A percentile compares a stretch with the other conserved stretches of the same genome.
Conservation (phyloP, 2,113 vertebrate species). For the Panurus biarmicus region DNA sequence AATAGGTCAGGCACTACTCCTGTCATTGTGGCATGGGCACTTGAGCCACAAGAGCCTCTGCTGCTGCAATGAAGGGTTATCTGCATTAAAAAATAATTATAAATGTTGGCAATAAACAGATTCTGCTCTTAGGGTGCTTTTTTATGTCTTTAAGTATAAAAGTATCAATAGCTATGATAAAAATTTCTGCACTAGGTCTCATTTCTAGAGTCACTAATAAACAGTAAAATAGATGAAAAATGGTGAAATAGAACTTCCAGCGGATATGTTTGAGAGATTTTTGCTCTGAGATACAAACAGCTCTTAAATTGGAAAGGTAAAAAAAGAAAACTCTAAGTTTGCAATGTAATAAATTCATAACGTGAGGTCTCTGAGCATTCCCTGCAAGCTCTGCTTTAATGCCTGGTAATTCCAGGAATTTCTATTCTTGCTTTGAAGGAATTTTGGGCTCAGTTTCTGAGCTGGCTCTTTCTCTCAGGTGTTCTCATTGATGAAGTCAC, state of each 20-base stretch:
- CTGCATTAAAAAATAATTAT: background rate
- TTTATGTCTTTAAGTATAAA: background rate
- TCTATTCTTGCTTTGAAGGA: background rate
- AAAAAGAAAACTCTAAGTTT: background rate
- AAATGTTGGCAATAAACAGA: background rate
- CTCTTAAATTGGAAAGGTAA: background rate
- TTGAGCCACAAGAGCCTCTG: background rate
- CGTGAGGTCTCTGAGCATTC: accelerated
- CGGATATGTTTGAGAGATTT: background rate
- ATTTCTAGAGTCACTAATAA: background rate
- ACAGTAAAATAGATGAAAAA: background rate
- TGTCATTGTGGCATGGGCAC: background rate
- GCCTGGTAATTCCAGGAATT: background rate
- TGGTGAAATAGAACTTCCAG: background rate
- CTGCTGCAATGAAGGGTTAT: background rate
- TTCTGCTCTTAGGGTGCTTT: background rate
- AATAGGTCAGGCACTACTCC: background rate
- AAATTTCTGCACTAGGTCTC: background rate
- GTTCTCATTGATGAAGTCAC: background rate
- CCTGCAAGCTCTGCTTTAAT: background rate
- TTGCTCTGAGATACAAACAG: background rate
- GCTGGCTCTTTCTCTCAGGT: background rate
- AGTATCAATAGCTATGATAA: background rate
- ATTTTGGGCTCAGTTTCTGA: background rate
- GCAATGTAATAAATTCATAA: accelerated